A percentile compares a stretch with the other conserved stretches of the same genome.
Conservation (phyloP, 2,888 invertebrate species). For the Drosophila setosimentum region DNA sequence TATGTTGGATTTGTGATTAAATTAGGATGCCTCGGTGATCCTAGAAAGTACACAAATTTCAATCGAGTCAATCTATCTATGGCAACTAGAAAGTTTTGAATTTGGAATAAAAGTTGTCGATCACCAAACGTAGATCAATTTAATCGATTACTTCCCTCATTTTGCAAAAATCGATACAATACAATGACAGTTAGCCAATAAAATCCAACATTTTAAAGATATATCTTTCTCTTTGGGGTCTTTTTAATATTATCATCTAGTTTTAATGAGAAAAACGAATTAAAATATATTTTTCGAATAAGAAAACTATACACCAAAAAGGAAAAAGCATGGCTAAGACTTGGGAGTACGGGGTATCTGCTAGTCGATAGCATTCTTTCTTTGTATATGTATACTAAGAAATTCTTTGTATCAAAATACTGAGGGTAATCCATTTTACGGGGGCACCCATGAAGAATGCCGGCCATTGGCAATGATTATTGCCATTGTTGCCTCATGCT, state of each 20-base stretch:
- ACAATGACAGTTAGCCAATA: background rate
- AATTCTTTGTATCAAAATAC: slow-evolving; percentile 5
- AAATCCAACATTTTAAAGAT: background rate
- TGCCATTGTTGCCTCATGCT: slow-evolving; percentile 22
- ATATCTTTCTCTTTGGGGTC: background rate
- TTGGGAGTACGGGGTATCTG: background rate
- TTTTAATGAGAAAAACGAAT: background rate
- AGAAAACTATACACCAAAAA: background rate
- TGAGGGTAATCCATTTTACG: slow-evolving; percentile 1
- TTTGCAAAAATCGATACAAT: background rate
- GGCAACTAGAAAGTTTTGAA: background rate
- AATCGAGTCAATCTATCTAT: background rate
- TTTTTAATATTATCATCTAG: background rate
- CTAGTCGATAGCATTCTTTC: background rate
- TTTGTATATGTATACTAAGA: background rate
- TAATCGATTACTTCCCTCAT: background rate
- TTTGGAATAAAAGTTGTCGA: background rate
- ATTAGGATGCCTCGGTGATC: background rate
- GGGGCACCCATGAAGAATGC: slow-evolving; percentile 1
- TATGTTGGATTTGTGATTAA: too few species aligned
- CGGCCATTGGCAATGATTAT: slow-evolving; percentile 30
- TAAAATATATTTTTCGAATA: background rate
- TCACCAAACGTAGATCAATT: too few species aligned
- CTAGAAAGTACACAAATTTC: background rate
- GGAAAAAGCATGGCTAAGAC: background rate